These are phyloP conservation scores for Cryptoblepharus egeriae DNA, from an alignment of 2,797 vertebrate species.

Conservation along the genomic window DNA sequence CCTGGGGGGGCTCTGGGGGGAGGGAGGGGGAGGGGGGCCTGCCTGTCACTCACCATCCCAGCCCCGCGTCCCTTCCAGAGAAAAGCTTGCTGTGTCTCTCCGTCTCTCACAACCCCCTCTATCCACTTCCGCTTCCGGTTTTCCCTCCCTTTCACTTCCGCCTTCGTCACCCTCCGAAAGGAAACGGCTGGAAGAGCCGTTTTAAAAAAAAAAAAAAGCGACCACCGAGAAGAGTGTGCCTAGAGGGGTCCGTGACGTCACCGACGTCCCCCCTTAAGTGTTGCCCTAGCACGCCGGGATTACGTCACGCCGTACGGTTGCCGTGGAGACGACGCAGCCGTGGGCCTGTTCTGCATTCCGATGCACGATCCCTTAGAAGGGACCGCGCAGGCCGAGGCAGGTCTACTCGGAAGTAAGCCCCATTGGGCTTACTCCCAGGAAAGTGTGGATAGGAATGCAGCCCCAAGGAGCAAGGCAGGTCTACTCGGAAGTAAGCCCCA, in stretches of 20 bases:
- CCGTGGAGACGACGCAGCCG: neutral
- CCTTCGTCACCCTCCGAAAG: slow-evolving; percentile 14
- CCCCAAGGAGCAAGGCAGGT: too few relatives aligned
- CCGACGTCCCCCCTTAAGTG: too few relatives aligned
- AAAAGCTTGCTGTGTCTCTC: neutral
- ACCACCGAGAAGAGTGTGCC: too few relatives aligned
- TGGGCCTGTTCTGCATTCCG: too few relatives aligned
- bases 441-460: too few relatives aligned
- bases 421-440: too few relatives aligned
- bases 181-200: neutral
- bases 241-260: neutral
- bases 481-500: too few relatives aligned
- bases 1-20: too few relatives aligned
- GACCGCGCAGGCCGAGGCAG: too few relatives aligned
- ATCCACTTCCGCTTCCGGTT: slow-evolving; percentile 28
- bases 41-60: slow-evolving; percentile 35
- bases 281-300: too few relatives aligned
- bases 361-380: neutral
- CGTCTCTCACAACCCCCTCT: neutral
- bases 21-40: neutral
- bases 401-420: too few relatives aligned
- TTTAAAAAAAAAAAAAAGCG: too few relatives aligned
- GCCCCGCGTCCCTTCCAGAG: neutral
- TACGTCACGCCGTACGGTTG: neutral
- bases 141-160: slow-evolving; percentile 1